A percentile compares a stretch with the other conserved stretches of the same genome.
These are phyloP conservation scores for Aramus guarauna DNA, from an alignment of 2,113 vertebrate species.

Conservation along the genomic window DNA sequence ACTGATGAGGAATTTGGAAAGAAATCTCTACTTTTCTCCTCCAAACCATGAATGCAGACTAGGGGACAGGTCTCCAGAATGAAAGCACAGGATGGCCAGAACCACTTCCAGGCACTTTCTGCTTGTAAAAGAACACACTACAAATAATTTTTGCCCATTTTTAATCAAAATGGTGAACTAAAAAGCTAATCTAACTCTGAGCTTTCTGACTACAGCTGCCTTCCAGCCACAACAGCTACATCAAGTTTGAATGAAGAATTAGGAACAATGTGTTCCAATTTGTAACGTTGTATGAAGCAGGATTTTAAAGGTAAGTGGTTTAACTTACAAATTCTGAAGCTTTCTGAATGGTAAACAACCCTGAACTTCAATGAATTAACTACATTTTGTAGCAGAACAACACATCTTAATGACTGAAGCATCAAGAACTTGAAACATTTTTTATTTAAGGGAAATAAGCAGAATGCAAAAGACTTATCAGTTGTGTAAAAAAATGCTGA, in stretches of 20 bases:
- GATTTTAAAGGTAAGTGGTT: not conserved
- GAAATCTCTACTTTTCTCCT: not conserved
- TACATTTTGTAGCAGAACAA: not conserved
- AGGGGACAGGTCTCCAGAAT: not conserved
- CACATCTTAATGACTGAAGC: not conserved
- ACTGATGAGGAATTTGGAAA: not conserved
- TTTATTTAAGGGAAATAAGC: not conserved
- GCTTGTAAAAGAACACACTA: not conserved
- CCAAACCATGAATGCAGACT: not conserved
- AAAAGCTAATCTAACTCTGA: not conserved
- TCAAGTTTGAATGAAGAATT: not conserved
- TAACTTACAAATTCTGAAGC: not conserved
- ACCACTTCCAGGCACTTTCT: not conserved
- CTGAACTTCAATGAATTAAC: not conserved
- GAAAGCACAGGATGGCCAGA: not conserved
- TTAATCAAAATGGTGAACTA: not conserved
- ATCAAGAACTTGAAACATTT: not conserved
- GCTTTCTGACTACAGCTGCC: not conserved
- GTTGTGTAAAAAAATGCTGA: not conserved
- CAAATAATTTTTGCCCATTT: not conserved
- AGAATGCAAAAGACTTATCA: not conserved
- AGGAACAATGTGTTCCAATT: not conserved
- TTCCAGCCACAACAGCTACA: not conserved
- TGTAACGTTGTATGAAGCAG: fast-evolving
- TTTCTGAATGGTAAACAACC: not conserved